Evolutionary conservation across 2,113 vertebrate species (phyloP).

Genomic region (Elephas maximus): DNA sequence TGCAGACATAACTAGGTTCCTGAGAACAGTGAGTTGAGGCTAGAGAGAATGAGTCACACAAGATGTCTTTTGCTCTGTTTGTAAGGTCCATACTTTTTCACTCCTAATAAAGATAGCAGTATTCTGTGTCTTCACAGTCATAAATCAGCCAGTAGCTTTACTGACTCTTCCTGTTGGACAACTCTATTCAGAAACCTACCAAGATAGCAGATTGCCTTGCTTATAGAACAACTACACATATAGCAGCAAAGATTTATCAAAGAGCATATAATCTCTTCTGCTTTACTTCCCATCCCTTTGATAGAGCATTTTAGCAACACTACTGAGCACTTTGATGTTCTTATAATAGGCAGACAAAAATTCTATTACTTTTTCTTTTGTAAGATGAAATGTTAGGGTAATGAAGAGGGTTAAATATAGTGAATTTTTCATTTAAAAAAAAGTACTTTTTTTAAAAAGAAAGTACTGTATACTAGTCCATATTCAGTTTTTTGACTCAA

Average conservation of each 20-base stretch:
- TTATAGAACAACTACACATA: neutral
- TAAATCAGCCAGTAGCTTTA: slow-evolving; percentile 59
- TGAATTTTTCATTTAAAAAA: slow-evolving; percentile 32
- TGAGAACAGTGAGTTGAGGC: neutral
- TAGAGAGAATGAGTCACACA: neutral
- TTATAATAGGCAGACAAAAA: slow-evolving; percentile 57
- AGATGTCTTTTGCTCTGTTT: slow-evolving; percentile 5
- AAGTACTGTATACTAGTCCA: neutral
- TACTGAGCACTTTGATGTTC: neutral
- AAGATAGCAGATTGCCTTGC: slow-evolving; percentile 38
- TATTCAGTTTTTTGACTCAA: neutral
- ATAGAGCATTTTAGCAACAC: slow-evolving; percentile 42
- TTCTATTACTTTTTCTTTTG: slow-evolving; percentile 45
- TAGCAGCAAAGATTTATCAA: slow-evolving; percentile 59
- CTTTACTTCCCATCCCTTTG: slow-evolving; percentile 1
- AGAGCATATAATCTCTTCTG: neutral
- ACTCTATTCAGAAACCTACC: slow-evolving; percentile 54
- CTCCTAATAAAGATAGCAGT: slow-evolving; percentile 54
- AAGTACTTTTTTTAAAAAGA: neutral
- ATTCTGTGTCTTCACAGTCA: slow-evolving; percentile 46
- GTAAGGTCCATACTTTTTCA: slow-evolving; percentile 60
- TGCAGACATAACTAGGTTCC: neutral
- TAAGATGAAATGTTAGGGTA: slow-evolving; percentile 23
- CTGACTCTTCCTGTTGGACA: slow-evolving; percentile 59
- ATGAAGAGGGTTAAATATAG: slow-evolving; percentile 48